These are phyloP conservation scores for Mamestra configurata DNA, from an alignment of 1,140 invertebrate species.

Conservation along the genomic window DNA sequence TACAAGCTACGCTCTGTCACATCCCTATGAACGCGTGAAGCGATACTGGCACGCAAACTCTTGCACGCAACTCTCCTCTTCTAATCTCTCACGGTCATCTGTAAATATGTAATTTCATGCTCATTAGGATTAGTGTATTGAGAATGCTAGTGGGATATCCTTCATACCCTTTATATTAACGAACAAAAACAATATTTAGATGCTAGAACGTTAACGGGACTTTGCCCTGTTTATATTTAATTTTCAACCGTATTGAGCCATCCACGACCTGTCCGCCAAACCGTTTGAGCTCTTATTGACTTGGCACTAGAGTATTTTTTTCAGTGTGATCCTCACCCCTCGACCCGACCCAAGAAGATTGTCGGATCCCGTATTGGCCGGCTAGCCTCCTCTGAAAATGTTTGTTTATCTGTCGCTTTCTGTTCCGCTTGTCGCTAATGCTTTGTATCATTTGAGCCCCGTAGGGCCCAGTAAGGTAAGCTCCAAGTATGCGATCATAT, in stretches of 20 bases:
- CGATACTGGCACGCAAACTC: constrained; percentile 28
- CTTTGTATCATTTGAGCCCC: constrained; percentile 66
- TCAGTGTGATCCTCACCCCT: constrained; percentile 87
- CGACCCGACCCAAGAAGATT: constrained; percentile 81
- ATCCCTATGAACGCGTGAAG: constrained; percentile 22
- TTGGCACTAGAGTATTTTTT: constrained; percentile 88
- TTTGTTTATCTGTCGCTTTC: constrained; percentile 77
- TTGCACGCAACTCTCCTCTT: constrained; percentile 53
- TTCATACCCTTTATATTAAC: constrained; percentile 65
- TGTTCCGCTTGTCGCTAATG: constrained; percentile 76
- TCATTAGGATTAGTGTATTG: constrained; percentile 82
- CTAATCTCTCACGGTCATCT: constrained; percentile 41
- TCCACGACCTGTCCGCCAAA: constrained; percentile 70
- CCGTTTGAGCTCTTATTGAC: constrained; percentile 81
- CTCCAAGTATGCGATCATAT: constrained; percentile 51
- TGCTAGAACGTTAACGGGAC: constrained; percentile 35
- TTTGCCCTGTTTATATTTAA: constrained; percentile 57
- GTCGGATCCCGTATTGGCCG: constrained; percentile 81
- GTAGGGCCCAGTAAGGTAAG: constrained; percentile 64
- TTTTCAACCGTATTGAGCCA: constrained; percentile 50
- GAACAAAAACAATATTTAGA: constrained; percentile 53
- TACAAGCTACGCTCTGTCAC: constrained; percentile 19
- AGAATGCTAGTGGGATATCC: constrained; percentile 85
- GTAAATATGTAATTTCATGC: constrained; percentile 81
- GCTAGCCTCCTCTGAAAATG: constrained; percentile 84